Evolutionary conservation across 2,888 invertebrate species (phyloP).

Genomic region (Holacanthella duospinosa): DNA sequence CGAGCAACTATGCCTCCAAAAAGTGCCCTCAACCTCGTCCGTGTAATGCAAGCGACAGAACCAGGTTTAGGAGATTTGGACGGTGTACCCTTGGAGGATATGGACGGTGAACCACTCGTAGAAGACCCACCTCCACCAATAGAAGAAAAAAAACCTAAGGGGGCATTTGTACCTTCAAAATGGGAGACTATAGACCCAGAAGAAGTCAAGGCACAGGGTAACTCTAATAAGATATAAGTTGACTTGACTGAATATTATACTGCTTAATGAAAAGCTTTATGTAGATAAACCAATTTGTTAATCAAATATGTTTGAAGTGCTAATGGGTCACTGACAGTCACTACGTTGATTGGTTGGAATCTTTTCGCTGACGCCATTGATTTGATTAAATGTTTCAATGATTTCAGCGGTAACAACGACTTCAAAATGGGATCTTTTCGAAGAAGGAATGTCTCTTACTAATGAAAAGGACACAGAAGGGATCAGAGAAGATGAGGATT

Average conservation of each 20-base stretch:
- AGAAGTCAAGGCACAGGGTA: conserved; percentile 56
- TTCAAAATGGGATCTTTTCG: conserved; percentile 76
- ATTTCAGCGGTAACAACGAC: conserved; percentile 64
- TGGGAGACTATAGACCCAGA: conserved; percentile 95
- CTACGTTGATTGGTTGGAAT: too few relatives aligned
- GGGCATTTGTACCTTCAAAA: conserved; percentile 78
- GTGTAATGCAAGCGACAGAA: conserved; percentile 28
- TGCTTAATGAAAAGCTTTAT: too few relatives aligned
- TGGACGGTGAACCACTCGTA: conserved; percentile 53
- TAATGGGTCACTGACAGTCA: too few relatives aligned
- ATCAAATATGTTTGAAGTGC: too few relatives aligned
- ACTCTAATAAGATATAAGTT: too few relatives aligned
- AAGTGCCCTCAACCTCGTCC: conserved; percentile 31
- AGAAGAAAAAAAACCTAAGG: conserved; percentile 43
- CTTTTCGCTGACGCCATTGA: too few relatives aligned
- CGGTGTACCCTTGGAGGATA: conserved; percentile 54
- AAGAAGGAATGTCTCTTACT: conserved; percentile 41
- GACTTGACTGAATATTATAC: too few relatives aligned
- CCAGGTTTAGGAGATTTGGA: conserved; percentile 49
- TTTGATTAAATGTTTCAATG: too few relatives aligned
- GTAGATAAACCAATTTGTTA: too few relatives aligned
- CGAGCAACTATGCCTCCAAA: conserved; percentile 33
- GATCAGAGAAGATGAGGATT: conserved; percentile 42
- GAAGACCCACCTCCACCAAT: conserved; percentile 1
- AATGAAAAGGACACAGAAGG: conserved; percentile 17